Conservation (phyloP, 2,113 vertebrate species). For the Festucalex cinctus region DNA sequence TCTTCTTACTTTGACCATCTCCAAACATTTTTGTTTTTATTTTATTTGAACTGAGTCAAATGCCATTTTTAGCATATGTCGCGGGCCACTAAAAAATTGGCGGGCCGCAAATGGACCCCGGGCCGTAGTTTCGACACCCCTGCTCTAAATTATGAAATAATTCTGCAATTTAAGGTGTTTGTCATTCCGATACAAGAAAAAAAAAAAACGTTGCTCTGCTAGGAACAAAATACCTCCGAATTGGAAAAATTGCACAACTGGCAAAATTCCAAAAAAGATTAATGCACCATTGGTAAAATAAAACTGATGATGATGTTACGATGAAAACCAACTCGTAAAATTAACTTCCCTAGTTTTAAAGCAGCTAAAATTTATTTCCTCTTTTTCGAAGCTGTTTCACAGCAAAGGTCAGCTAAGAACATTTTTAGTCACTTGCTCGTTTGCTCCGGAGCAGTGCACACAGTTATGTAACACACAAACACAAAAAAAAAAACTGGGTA, state of each 20-base stretch:
- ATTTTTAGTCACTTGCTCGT: constrained; percentile 19
- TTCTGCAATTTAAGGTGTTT: background rate
- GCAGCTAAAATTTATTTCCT: background rate
- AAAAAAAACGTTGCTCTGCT: too few relatives aligned
- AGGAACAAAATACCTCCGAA: background rate
- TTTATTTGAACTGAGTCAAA: too few relatives aligned
- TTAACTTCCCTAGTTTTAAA: background rate
- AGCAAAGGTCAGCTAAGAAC: constrained; percentile 46
- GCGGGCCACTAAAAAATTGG: too few relatives aligned
- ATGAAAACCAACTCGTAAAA: background rate
- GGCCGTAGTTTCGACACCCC: too few relatives aligned
- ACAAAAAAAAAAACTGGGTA: constrained; percentile 37
- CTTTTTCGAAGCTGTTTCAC: background rate
- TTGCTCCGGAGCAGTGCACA: constrained; percentile 43
- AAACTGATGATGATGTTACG: background rate
- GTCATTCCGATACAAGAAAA: too few relatives aligned
- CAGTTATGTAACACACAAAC: constrained; percentile 52
- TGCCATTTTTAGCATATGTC: too few relatives aligned
- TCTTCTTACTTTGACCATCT: too few relatives aligned
- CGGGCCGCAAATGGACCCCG: too few relatives aligned
- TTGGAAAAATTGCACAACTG: background rate
- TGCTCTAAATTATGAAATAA: background rate
- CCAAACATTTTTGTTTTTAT: too few relatives aligned
- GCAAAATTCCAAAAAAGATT: background rate
- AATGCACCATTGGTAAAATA: background rate